phyloP scores from a whole-genome alignment of 2,797 vertebrate genomes.

The Rhabdophis nuchalis region DNA sequence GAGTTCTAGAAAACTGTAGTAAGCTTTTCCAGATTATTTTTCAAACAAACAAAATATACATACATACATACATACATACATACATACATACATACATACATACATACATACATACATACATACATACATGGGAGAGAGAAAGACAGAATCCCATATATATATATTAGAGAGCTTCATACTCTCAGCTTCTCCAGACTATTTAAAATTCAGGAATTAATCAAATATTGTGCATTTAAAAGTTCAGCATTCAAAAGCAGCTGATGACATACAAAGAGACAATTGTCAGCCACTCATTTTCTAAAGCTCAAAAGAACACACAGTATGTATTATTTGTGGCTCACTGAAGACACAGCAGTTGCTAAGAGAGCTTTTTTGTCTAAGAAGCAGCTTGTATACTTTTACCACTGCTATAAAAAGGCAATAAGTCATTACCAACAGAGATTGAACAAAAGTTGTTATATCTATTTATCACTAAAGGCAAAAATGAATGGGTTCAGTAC shows the following conservation, averaged over 20 bases:
- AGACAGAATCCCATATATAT: too few relatives aligned
- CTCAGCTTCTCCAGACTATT: neutral
- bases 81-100: too few relatives aligned
- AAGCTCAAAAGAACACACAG: neutral
- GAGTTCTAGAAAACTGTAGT: neutral
- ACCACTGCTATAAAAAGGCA: neutral
- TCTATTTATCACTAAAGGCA: neutral
- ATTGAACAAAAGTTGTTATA: neutral
- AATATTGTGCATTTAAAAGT: neutral
- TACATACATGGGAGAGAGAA: too few relatives aligned
- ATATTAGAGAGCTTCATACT: neutral
- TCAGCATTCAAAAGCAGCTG: neutral
- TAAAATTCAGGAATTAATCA: neutral
- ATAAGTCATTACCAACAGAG: neutral
- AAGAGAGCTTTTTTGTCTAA: neutral
- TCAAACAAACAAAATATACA: neutral
- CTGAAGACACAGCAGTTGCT: neutral
- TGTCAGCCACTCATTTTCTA: conserved; percentile 6
- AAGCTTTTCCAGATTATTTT: neutral
- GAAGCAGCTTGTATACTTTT: neutral
- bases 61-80: too few relatives aligned
- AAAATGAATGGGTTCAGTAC: neutral
- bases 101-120: too few relatives aligned
- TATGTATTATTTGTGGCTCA: neutral
- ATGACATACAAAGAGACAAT: conserved; percentile 15